Percentiles rank a stretch among this genome's conserved stretches.
Conservation (phyloP, 2,797 vertebrate genomes). For the Scolopax rusticola region DNA sequence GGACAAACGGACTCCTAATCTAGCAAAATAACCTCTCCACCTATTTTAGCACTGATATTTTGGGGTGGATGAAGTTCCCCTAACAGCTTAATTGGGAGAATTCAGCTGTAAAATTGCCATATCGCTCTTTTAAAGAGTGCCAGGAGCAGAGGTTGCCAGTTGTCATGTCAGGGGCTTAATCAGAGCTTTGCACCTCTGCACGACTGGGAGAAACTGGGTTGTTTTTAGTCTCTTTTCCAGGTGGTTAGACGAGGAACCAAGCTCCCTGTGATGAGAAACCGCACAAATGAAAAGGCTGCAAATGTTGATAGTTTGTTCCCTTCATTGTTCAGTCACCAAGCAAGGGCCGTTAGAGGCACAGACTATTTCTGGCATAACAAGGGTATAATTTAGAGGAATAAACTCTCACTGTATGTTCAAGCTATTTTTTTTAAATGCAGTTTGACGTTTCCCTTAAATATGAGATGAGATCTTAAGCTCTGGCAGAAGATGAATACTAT, state of each 20-base stretch:
- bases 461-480: not conserved
- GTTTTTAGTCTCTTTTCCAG: constrained; percentile 17
- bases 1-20: not conserved
- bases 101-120: constrained; percentile 53
- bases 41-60: constrained; percentile 34
- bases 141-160: constrained; percentile 43
- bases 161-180: constrained; percentile 51
- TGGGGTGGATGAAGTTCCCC: constrained; percentile 55
- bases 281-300: not conserved
- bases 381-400: constrained; percentile 64
- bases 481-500: constrained; percentile 46
- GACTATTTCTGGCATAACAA: constrained; percentile 50
- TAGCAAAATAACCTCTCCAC: not conserved
- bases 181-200: not conserved
- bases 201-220: not conserved
- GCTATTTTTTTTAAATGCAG: constrained; percentile 7
- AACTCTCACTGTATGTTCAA: not conserved
- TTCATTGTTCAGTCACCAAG: not conserved
- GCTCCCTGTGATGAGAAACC: not conserved
- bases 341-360: not conserved
- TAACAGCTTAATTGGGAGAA: constrained; percentile 55
- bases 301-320: not conserved
- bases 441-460: constrained; percentile 48
- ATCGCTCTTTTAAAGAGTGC: constrained; percentile 16
- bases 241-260: constrained; percentile 12